Base-by-base conservation (phyloP, 2,888 invertebrate species). In the Toxonevra muliebris region DNA sequence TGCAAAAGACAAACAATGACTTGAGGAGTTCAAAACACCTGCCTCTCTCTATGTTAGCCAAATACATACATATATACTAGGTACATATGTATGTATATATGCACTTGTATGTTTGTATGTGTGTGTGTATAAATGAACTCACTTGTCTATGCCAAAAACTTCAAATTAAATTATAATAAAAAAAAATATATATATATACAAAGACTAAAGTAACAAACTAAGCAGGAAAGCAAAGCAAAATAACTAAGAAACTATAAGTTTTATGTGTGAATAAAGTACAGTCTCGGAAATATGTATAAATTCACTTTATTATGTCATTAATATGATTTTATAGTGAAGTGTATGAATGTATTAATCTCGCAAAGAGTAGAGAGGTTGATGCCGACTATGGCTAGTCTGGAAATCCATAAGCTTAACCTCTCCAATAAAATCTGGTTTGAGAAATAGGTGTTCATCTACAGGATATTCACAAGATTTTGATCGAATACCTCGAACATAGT, bases 1-100 rank as follows among this genome's bases (percentile, higher is more conserved):
- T 80, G 78, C 77, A 79, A 81, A 81, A 78, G 76, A 73, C 77
- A 79, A 79, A 76, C 77, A 77, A 73, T 77, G 75, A 77, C 70
- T 71, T 68, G 69, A 30, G 42, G 13, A 68, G 66, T 69, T 69
- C 69, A 68, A 71, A 69, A 71, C 69, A 71, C 69, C 71, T 71
- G 71, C 60, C 50, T 42, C 52, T 19, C 19, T 54, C 19, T 19
- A 5, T 13, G 10, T 57, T 57, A 42, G 15, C 15, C 61, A 53
- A 13, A 41, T 52, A 52, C 50, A 7, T n/a, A 12, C 4, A 45
- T 20, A 13, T 15, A 43, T 59, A 12, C 59, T 43, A 10, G 55
- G 30, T 55, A 41, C 40, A 55, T 30, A 30, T 7, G 30, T 30
- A 30, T 30, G 30, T 30, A 30, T 30, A 30, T 2, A 7, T 30